These are phyloP conservation scores for Lagorchestes hirsutus DNA, from an alignment of 2,797 vertebrate species.

Conservation along the genomic window DNA sequence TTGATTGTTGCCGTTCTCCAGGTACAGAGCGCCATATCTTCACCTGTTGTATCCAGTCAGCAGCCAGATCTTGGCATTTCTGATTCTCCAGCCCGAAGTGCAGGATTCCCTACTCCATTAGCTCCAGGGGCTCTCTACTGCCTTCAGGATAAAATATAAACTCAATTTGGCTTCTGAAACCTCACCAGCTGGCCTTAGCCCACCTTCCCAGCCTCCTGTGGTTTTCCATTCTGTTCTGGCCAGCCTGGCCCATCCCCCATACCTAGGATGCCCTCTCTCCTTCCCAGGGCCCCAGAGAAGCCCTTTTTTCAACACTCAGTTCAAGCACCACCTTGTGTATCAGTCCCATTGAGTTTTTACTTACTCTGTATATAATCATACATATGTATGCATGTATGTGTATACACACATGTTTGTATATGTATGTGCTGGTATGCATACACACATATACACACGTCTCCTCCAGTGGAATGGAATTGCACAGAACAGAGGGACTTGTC, in stretches of 20 bases:
- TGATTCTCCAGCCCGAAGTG: background rate
- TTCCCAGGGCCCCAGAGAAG: background rate
- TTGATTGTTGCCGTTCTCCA: background rate
- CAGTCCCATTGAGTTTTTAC: background rate
- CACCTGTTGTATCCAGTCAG: background rate
- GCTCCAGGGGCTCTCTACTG: background rate
- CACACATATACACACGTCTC: background rate
- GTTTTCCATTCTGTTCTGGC: too few relatives aligned
- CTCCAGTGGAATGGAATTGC: background rate
- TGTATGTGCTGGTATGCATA: too few relatives aligned
- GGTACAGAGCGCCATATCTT: background rate
- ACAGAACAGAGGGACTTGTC: background rate
- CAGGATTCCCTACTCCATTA: background rate
- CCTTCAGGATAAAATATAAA: background rate
- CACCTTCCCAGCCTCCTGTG: background rate
- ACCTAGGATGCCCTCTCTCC: background rate
- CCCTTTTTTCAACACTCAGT: background rate
- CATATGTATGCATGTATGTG: too few relatives aligned
- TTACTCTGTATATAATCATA: background rate
- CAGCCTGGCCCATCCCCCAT: background rate
- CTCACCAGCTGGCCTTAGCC: background rate
- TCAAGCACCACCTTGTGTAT: background rate
- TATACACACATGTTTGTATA: too few relatives aligned
- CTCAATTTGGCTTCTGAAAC: background rate
- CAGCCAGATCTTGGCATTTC: background rate